Evolutionary conservation across 1,140 invertebrate genomes (phyloP).

Genomic region (Heterodera carotae): DNA sequence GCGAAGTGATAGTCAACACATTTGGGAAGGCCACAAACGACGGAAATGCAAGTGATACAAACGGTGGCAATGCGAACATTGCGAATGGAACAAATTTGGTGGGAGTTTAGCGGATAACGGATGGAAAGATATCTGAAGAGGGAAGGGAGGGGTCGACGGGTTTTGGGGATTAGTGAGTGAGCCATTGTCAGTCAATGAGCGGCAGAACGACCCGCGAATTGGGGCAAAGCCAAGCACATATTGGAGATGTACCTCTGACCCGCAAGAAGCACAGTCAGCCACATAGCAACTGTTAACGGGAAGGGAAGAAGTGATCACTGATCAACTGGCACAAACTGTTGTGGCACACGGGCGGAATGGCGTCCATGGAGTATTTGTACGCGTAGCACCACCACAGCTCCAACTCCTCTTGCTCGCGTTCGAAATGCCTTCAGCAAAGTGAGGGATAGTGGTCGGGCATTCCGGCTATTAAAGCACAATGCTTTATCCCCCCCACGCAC

Average conservation of each 20-base stretch:
- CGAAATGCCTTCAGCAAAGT: slow-evolving; percentile 56
- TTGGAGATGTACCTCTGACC: slow-evolving; percentile 52
- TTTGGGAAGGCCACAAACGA: slow-evolving; percentile 62
- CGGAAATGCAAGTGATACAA: slow-evolving; percentile 55
- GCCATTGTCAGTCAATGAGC: no score
- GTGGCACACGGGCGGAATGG: slow-evolving; percentile 57
- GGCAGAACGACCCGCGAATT: no score
- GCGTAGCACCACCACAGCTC: slow-evolving; percentile 64
- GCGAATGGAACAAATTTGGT: slow-evolving; percentile 54
- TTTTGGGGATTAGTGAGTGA: no score
- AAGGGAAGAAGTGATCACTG: slow-evolving; percentile 33
- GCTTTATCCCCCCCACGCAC: background rate
- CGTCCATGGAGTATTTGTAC: slow-evolving; percentile 64
- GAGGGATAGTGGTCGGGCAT: no score
- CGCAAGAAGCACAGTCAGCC: slow-evolving; percentile 63
- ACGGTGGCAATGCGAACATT: slow-evolving; percentile 62
- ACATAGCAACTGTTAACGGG: slow-evolving; percentile 64
- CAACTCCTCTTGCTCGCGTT: slow-evolving; percentile 44
- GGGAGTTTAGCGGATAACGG: slow-evolving; percentile 58
- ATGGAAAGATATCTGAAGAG: slow-evolving; percentile 63
- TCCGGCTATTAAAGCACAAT: slow-evolving; percentile 24
- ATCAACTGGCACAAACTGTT: slow-evolving; percentile 23
- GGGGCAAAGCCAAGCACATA: background rate
- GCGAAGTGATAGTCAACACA: slow-evolving; percentile 58
- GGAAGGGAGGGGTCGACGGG: no score